Percentiles rank a stretch among this genome's conserved stretches.
Evolutionary conservation across 2,797 vertebrate genomes (phyloP).

Genomic region (Chiroxiphia lanceolata): DNA sequence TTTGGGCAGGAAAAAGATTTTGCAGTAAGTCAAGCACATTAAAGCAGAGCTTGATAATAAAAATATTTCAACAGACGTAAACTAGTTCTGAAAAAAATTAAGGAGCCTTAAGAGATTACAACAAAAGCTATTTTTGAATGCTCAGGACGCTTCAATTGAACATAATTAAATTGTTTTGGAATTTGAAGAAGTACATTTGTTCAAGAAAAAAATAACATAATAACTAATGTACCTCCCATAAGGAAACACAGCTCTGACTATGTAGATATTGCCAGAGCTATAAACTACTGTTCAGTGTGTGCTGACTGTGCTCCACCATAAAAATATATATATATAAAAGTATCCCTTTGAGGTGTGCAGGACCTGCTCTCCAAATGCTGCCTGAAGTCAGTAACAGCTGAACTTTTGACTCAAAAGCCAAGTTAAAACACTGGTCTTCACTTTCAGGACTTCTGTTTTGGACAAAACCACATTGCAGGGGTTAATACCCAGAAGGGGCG

Average conservation of each 20-base stretch:
- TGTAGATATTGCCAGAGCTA: neutral
- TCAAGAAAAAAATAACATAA: neutral
- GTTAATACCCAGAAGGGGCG: neutral
- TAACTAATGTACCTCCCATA: neutral
- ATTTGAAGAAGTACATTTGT: neutral
- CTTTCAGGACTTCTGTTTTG: neutral
- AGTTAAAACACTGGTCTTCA: neutral
- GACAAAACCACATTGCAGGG: neutral
- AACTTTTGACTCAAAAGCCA: neutral
- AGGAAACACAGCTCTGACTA: neutral
- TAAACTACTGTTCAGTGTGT: neutral
- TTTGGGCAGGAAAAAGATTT: constrained; percentile 44
- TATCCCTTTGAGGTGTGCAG: neutral
- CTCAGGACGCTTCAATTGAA: neutral
- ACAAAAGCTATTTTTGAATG: constrained; percentile 12
- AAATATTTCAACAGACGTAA: constrained; percentile 54
- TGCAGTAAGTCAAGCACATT: constrained; percentile 37
- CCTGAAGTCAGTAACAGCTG: neutral
- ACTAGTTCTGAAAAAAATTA: constrained; percentile 50
- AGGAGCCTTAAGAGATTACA: constrained; percentile 31
- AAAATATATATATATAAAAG: no score
- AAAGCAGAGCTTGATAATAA: constrained; percentile 21
- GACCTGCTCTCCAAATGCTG: neutral
- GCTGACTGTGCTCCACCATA: neutral
- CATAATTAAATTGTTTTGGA: neutral